These are phyloP conservation scores for Holcopasites calliopsidis DNA, from an alignment of 1,140 invertebrate species.

Conservation along the genomic window DNA sequence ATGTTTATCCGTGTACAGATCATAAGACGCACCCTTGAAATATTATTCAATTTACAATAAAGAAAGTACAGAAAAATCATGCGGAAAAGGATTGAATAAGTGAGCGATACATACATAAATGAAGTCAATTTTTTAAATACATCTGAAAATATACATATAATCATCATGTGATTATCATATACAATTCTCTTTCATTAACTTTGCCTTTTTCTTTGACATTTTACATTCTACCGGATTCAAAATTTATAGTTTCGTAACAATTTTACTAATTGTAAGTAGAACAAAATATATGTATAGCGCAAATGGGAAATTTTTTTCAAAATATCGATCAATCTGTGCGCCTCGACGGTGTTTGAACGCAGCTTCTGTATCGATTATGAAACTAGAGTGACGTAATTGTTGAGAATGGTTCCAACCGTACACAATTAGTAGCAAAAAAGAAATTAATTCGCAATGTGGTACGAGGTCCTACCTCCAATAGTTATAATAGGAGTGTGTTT, in stretches of 20 bases:
- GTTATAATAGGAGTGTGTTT: not conserved
- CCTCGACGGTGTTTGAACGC: not conserved
- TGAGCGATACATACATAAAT: not conserved
- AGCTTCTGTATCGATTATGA: no score
- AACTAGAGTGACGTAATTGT: not conserved
- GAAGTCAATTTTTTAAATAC: not conserved
- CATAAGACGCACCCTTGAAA: no score
- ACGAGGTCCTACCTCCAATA: conserved; percentile 28
- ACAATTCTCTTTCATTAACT: no score
- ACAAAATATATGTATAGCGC: not conserved
- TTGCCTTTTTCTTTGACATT: no score
- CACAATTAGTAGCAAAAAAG: not conserved
- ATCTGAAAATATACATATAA: not conserved
- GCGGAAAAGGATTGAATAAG: no score
- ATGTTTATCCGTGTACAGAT: no score
- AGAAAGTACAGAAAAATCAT: no score
- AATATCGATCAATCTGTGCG: not conserved
- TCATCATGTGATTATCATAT: no score
- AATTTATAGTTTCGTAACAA: not conserved
- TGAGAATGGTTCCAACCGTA: not conserved
- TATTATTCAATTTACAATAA: no score
- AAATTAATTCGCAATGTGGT: conserved; percentile 56
- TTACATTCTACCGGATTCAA: not conserved
- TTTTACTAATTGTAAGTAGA: not conserved
- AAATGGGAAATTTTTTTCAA: not conserved